phyloP scores from a whole-genome alignment of 2,888 invertebrate species.

The Beris chalybata region DNA sequence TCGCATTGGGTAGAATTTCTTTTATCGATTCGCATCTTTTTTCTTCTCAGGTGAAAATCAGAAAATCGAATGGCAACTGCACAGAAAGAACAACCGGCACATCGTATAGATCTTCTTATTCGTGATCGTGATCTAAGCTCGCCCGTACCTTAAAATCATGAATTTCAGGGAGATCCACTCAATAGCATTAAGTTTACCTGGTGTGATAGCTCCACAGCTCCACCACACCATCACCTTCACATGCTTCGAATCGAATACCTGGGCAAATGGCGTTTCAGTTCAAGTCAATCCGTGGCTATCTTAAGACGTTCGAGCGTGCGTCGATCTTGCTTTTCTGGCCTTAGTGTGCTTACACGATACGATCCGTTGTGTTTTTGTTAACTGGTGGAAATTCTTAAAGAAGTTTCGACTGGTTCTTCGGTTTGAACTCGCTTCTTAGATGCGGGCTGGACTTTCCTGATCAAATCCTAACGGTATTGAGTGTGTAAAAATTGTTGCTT shows the following conservation, averaged over 20 bases:
- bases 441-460: conserved; percentile 39
- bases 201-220: conserved; percentile 5
- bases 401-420: conserved; percentile 17
- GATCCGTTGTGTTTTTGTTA: neutral
- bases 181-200: conserved; percentile 20
- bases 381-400: conserved; percentile 9
- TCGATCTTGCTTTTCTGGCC: neutral
- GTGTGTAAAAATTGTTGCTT: conserved; percentile 43
- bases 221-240: conserved; percentile 20
- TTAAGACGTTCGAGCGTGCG: conserved; percentile 32
- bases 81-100: conserved; percentile 7
- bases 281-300: conserved; percentile 30
- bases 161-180: neutral
- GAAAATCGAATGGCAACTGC: conserved; percentile 3
- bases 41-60: conserved; percentile 6
- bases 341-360: no score
- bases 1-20: conserved; percentile 11
- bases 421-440: conserved; percentile 2
- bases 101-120: neutral
- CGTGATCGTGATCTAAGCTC: neutral
- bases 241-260: neutral
- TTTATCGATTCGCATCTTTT: neutral
- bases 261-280: conserved; percentile 28
- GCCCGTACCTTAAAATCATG: neutral
- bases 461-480: conserved; percentile 57